Conservation (phyloP, 2,888 invertebrate genomes). For the Ormyrus labotus region DNA sequence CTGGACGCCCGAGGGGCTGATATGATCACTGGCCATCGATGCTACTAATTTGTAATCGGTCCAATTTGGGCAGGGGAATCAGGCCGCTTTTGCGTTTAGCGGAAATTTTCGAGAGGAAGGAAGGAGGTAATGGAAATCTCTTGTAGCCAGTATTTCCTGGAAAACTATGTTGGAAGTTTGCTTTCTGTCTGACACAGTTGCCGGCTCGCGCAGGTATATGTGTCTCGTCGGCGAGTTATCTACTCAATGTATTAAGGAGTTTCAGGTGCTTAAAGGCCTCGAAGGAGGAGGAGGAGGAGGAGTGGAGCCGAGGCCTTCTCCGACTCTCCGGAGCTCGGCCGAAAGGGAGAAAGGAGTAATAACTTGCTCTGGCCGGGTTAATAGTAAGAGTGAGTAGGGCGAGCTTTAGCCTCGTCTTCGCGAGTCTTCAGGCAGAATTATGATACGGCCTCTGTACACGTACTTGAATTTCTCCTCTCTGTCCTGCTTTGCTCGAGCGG, state of each 20-base stretch:
- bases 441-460: neutral
- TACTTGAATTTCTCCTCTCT: too few species aligned
- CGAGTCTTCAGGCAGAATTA: neutral
- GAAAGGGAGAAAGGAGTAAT: constrained; percentile 32
- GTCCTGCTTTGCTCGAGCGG: neutral
- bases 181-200: neutral
- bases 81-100: neutral
- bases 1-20: constrained; percentile 1
- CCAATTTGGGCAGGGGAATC: too few species aligned
- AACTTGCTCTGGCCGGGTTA: constrained; percentile 34
- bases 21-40: neutral
- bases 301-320: constrained; percentile 21
- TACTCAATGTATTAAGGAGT: constrained; percentile 56
- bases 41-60: too few species aligned
- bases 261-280: constrained; percentile 56
- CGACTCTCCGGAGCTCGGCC: constrained; percentile 7
- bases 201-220: neutral
- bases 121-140: constrained; percentile 65
- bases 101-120: constrained; percentile 38
- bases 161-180: constrained; percentile 57
- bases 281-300: constrained; percentile 33
- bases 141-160: constrained; percentile 61
- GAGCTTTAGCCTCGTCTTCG: neutral
- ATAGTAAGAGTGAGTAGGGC: constrained; percentile 10
- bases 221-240: constrained; percentile 37